Conservation (phyloP, 53 echinoderm and acorn worm genomes). For the Patiria pectinifera region DNA sequence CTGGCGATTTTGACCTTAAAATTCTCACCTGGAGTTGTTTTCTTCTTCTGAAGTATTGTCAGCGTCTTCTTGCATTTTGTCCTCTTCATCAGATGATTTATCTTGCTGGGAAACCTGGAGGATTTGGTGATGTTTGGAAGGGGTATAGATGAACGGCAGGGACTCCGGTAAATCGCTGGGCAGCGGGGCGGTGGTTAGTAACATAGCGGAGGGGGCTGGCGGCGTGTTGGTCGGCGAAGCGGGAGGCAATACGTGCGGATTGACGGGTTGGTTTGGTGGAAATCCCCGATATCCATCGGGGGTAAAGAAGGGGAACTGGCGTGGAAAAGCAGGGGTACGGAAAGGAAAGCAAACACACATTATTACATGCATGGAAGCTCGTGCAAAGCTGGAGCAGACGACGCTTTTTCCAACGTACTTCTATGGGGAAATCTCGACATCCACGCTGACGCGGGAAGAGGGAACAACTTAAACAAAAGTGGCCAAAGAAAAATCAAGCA, state of each 20-base stretch:
- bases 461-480: conserved; percentile 4
- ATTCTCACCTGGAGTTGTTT: conserved; percentile 82
- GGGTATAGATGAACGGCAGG: conserved; percentile 59
- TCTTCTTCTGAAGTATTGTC: conserved; percentile 93
- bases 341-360: conserved; percentile 30
- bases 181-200: conserved; percentile 64
- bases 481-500: background rate
- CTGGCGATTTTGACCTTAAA: conserved; percentile 9
- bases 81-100: conserved; percentile 69
- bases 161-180: conserved; percentile 45
- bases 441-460: background rate
- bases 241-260: conserved; percentile 40
- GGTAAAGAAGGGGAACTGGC: conserved; percentile 48
- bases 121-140: conserved; percentile 67
- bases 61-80: conserved; percentile 76
- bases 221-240: conserved; percentile 38
- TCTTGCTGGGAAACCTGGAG: conserved; percentile 59
- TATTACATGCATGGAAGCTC: conserved; percentile 35
- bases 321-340: conserved; percentile 36
- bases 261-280: conserved; percentile 43
- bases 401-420: conserved; percentile 40
- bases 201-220: conserved; percentile 33
- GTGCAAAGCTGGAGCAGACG: conserved; percentile 43
- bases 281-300: conserved; percentile 55
- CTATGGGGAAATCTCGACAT: conserved; percentile 17